Evolutionary conservation across 2,888 invertebrate species (phyloP), one percentile per base, ranked within the genome.

Genomic region (Masnerella sp.): DNA sequence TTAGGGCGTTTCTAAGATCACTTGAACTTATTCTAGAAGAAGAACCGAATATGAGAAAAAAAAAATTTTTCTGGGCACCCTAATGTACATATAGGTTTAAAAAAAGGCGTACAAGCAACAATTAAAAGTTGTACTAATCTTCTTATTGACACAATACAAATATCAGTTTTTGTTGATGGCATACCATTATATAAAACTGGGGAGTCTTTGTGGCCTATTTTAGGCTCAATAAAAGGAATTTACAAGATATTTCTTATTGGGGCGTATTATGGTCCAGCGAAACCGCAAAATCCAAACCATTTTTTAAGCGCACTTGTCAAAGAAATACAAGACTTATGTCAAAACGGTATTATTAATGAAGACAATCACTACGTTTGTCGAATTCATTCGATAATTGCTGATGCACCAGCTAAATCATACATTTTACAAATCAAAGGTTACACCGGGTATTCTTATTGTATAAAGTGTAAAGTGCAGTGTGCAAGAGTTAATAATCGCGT

Each of bases 331-430:
- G 25, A 25, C 7, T 25, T 25, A 7, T 25, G 5, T 42, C 36
- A 65, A 36, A 54, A 76, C 45, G 77, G 77, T 9, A 25, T 77
- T 34, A 15, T 18, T n/a, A 17, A 45, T 42, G 25, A 56, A 32
- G 59, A 34, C 12, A 11, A 69, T 12, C 28, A 54, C 34, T 47
- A 59, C 56, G 25, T 8, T 12, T 40, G 34, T 11, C 15, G 9
- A 40, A 5, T 54, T 17, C 5, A 28, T 40, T 1, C 15, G 25
- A 49, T 61, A 14, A 74, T 78, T 67, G 71, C 72, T 64, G 79
- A 78, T 73, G 77, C 76, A 14, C 78, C 78, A 0, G 78, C 78
- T 5, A 77, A 56, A 43, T 28, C 74, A 14, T 74, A 28, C 43
- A 62, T 78, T 15, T 32, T 68, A 8, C 73, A 72, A 52, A 69